phyloP scores from a whole-genome alignment of 1,140 invertebrate genomes.

The Aphis gossypii region DNA sequence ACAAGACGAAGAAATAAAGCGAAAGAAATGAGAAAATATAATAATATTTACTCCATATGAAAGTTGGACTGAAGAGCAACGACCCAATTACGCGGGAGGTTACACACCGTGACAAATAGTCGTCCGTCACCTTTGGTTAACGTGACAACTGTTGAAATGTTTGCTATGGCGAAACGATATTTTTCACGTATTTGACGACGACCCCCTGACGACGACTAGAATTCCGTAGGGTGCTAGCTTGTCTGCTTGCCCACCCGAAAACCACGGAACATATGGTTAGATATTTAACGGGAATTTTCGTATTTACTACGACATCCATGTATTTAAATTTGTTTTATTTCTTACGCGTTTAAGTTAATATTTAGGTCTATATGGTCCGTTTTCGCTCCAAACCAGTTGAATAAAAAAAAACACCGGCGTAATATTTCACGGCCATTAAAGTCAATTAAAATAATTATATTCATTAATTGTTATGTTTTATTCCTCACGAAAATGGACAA shows the following conservation, averaged over 20 bases:
- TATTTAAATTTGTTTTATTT: background rate
- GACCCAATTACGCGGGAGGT: conserved; percentile 21
- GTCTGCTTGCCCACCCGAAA: background rate
- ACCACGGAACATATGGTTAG: background rate
- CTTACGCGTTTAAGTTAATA: background rate
- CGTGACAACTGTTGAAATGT: conserved; percentile 21
- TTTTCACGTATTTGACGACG: background rate
- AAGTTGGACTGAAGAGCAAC: background rate
- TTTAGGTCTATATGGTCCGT: background rate
- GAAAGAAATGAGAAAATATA: background rate
- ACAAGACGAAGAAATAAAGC: background rate
- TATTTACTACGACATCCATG: background rate
- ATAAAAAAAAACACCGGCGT: too few species aligned
- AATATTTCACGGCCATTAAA: background rate
- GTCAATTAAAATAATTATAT: background rate
- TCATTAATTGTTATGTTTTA: background rate
- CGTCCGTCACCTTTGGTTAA: background rate
- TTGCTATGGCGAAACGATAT: background rate
- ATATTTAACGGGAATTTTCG: background rate
- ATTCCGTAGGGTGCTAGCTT: background rate
- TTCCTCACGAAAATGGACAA: background rate
- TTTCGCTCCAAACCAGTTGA: background rate
- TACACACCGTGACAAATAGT: conserved; percentile 16
- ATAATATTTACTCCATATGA: background rate
- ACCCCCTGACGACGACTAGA: background rate